phyloP scores from a whole-genome alignment of 2,113 vertebrate species.

The Vulpes ferrilata region DNA sequence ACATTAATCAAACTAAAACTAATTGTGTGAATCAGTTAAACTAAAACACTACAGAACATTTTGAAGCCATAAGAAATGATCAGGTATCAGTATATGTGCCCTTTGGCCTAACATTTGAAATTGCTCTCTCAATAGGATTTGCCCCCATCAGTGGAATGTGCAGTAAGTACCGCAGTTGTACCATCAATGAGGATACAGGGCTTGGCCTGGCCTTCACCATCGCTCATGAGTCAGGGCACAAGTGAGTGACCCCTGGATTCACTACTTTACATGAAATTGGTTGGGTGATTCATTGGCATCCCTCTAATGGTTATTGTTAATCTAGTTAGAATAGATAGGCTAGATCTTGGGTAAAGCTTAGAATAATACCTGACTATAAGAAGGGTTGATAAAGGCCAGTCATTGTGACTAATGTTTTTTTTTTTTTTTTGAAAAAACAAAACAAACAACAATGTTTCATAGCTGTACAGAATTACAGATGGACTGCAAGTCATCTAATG shows the following conservation, averaged over 20 bases:
- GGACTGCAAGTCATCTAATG: background rate
- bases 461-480: background rate
- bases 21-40: background rate
- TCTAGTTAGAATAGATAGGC: background rate
- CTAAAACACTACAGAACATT: background rate
- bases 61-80: background rate
- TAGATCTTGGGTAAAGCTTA: background rate
- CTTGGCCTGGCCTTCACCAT: conserved; percentile 98
- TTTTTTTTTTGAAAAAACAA: background rate
- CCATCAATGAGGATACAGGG: conserved; percentile 99
- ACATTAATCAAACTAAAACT: background rate
- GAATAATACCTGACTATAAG: background rate
- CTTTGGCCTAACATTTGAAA: conserved; percentile 62
- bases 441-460: background rate
- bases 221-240: conserved; percentile 99
- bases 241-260: conserved; percentile 88
- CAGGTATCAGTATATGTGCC: background rate
- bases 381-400: background rate
- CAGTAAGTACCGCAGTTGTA: conserved; percentile 98
- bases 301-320: background rate
- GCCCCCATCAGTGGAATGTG: conserved; percentile 99
- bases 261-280: fast-evolving
- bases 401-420: background rate
- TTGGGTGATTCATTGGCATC: background rate
- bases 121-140: conserved; percentile 90